Conservation (phyloP, 2,797 vertebrate species). For the Leptoclinus maculatus region DNA sequence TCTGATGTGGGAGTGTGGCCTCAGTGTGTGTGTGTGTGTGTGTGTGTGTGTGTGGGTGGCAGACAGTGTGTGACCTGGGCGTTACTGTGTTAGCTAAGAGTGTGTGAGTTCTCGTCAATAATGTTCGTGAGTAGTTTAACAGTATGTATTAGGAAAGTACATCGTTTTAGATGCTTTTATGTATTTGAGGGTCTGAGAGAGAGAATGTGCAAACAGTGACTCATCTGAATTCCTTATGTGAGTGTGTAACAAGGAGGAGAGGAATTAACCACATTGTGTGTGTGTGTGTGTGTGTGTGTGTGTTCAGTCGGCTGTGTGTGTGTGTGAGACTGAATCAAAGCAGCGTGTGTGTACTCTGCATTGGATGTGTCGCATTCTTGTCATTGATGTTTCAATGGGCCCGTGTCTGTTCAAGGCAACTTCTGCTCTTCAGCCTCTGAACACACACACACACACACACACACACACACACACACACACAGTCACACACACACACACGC, state of each 20-base stretch:
- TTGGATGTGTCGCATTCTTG: conserved; percentile 77
- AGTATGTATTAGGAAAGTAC: neutral
- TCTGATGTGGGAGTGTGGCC: conserved; percentile 2
- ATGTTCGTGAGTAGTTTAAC: neutral
- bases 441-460: conserved; percentile 27
- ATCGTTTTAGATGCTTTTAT: neutral
- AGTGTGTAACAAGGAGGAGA: conserved; percentile 9
- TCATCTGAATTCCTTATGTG: conserved; percentile 4
- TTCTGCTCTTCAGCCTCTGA: conserved; percentile 66
- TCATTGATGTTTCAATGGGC: conserved; percentile 69
- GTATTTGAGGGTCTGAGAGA: neutral
- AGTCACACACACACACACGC: neutral
- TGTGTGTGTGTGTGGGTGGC: conserved; percentile 1
- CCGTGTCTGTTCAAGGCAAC: conserved; percentile 62
- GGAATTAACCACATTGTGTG: conserved; percentile 15
- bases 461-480: neutral
- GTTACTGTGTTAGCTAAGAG: conserved; percentile 16
- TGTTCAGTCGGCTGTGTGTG: conserved; percentile 34
- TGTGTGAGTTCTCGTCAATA: neutral
- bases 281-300: conserved; percentile 22
- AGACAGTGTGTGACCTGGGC: conserved; percentile 19
- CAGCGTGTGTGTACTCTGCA: conserved; percentile 75
- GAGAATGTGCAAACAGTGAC: conserved; percentile 28
- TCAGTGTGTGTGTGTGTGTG: conserved; percentile 17
- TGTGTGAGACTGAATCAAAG: conserved; percentile 60